Evolutionary conservation across 2,113 vertebrate genomes (phyloP).

Genomic region (Paedocypris sp.): DNA sequence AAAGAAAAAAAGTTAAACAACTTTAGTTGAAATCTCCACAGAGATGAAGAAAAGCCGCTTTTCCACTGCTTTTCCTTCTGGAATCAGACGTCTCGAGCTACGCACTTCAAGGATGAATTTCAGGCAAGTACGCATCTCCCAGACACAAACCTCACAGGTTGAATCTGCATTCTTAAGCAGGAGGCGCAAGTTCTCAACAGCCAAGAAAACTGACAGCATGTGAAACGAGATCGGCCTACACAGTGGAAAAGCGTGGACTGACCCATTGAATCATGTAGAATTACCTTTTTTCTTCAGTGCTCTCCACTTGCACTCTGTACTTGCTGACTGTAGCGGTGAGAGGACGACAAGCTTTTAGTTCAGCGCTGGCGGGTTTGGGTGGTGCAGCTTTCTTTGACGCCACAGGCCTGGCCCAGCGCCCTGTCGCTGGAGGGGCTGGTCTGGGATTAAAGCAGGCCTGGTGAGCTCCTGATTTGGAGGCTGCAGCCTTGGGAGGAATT

Average conservation of each 20-base stretch:
- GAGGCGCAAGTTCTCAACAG: too few relatives aligned
- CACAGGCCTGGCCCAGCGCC: slow-evolving; percentile 10
- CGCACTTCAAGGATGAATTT: too few relatives aligned
- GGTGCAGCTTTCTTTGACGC: slow-evolving; percentile 30
- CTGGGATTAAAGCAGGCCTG: slow-evolving; percentile 16
- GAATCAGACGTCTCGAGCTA: too few relatives aligned
- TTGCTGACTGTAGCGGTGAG: slow-evolving; percentile 47
- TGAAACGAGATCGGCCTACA: too few relatives aligned
- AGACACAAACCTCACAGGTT: too few relatives aligned
- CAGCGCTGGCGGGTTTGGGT: slow-evolving; percentile 33
- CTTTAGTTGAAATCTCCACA: too few relatives aligned
- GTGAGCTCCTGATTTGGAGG: neutral
- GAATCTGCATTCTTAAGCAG: too few relatives aligned
- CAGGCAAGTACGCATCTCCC: too few relatives aligned
- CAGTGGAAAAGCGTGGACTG: too few relatives aligned
- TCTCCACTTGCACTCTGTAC: slow-evolving; percentile 46
- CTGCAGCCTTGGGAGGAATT: slow-evolving; percentile 17
- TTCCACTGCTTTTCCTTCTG: too few relatives aligned
- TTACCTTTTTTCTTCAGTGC: slow-evolving; percentile 70
- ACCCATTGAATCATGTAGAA: slow-evolving; percentile 10
- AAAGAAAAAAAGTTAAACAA: neutral
- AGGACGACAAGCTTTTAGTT: slow-evolving; percentile 46
- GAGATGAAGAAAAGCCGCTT: too few relatives aligned
- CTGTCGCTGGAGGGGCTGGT: slow-evolving; percentile 6
- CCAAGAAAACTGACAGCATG: too few relatives aligned